A percentile compares a stretch with the other conserved stretches of the same genome.
Conservation (phyloP, 2,113 vertebrate genomes). For the Australoheros scitulus region DNA sequence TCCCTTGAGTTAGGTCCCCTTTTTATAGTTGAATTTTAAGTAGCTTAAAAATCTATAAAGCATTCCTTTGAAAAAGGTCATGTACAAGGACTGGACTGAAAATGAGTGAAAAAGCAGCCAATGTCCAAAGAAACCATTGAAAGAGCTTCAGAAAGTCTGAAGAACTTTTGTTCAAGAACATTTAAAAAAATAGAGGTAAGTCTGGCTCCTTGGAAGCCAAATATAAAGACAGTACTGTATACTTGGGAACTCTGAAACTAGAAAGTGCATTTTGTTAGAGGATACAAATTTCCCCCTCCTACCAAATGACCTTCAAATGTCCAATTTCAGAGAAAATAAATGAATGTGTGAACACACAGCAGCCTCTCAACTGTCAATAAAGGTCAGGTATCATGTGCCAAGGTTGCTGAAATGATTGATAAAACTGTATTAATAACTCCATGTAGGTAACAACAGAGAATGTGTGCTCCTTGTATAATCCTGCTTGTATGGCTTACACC, state of each 20-base stretch:
- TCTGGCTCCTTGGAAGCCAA: no score
- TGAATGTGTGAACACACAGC: neutral
- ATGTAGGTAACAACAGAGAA: constrained; percentile 24
- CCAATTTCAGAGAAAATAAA: neutral
- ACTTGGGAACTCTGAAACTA: no score
- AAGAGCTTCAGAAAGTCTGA: no score
- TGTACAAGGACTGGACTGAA: neutral
- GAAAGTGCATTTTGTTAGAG: no score
- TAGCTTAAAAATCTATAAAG: neutral
- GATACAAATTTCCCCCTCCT: no score
- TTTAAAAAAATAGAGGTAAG: no score
- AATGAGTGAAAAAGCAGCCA: neutral
- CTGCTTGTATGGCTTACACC: constrained; percentile 26
- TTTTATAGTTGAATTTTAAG: neutral
- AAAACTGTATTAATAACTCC: constrained; percentile 9
- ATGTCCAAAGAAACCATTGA: neutral
- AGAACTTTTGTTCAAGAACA: no score
- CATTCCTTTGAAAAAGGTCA: neutral
- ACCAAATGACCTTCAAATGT: no score
- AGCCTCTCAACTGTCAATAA: neutral
- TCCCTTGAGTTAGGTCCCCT: neutral
- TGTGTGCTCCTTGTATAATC: constrained; percentile 27
- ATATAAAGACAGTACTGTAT: no score
- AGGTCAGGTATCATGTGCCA: constrained; percentile 3
- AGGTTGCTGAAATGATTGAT: constrained; percentile 7